These are phyloP conservation scores for Tachina grossa DNA, from an alignment of 2,888 invertebrate genomes.

Conservation along the genomic window DNA sequence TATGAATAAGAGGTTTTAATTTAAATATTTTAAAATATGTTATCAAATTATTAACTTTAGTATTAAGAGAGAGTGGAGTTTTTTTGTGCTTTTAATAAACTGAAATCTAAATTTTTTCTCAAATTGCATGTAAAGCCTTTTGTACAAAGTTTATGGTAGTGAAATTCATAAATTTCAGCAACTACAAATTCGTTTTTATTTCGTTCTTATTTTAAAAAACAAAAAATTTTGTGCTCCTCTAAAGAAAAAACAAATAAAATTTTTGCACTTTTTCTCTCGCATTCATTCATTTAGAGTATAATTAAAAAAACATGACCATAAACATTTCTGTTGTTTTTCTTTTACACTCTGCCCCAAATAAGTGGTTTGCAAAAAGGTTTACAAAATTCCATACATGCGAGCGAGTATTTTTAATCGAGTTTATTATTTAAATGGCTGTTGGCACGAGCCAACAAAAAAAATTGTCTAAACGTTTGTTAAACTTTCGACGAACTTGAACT, in stretches of 20 bases:
- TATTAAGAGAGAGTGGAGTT: not conserved
- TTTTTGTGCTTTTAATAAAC: slow-evolving; percentile 13
- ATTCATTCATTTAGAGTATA: slow-evolving; percentile 38
- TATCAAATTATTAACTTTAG: too few relatives aligned
- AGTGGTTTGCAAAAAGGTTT: slow-evolving; percentile 10
- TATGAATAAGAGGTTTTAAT: not conserved
- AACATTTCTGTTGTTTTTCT: slow-evolving; percentile 44
- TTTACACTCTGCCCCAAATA: slow-evolving; percentile 23
- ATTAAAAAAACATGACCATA: slow-evolving; percentile 65
- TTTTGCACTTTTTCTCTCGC: slow-evolving; percentile 38
- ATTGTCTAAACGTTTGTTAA: slow-evolving; percentile 58
- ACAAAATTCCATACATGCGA: slow-evolving; percentile 36
- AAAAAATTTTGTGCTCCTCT: not conserved
- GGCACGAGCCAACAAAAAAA: slow-evolving; percentile 51
- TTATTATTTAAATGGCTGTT: slow-evolving; percentile 62
- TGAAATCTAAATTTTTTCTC: not conserved
- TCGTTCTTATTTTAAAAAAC: slow-evolving; percentile 16
- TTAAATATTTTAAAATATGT: not conserved
- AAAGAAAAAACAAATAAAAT: slow-evolving; percentile 4
- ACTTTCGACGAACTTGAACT: slow-evolving; percentile 71
- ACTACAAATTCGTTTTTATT: slow-evolving; percentile 43
- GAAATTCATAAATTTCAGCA: slow-evolving; percentile 37
- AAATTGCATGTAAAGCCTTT: slow-evolving; percentile 25
- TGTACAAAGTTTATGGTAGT: not conserved
- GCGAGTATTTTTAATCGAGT: slow-evolving; percentile 62